These are phyloP conservation scores for Mesitornis unicolor DNA, from an alignment of 2,113 vertebrate genomes.

Conservation along the genomic window DNA sequence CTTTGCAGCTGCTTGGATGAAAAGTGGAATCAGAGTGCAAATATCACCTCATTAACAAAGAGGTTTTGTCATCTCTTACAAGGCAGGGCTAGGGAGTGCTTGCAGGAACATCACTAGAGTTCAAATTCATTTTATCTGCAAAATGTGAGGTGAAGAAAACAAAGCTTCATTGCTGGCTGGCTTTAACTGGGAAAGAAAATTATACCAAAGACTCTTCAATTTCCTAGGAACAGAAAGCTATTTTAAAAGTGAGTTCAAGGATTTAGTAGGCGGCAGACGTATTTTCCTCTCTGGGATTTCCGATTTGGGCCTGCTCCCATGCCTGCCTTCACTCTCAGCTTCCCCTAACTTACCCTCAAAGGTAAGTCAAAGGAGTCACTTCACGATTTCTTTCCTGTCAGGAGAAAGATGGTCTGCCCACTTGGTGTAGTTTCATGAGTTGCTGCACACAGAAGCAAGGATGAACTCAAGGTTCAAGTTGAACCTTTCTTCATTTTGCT, in stretches of 20 bases:
- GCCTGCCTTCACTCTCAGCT: not conserved
- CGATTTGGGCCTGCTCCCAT: not conserved
- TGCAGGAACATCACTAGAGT: not conserved
- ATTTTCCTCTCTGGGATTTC: not conserved
- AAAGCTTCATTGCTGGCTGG: not conserved
- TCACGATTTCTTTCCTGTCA: not conserved
- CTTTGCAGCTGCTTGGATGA: not conserved
- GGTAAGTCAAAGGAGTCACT: not conserved
- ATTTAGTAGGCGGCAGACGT: not conserved
- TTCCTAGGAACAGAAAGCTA: not conserved
- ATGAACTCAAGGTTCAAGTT: not conserved
- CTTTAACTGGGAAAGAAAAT: not conserved
- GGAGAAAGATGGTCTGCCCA: not conserved
- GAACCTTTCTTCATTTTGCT: not conserved
- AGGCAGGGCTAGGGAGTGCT: not conserved
- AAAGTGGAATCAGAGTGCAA: not conserved
- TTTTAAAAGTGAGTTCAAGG: not conserved
- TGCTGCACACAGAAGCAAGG: not conserved
- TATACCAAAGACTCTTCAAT: not conserved
- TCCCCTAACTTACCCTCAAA: not conserved
- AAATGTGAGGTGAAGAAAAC: not conserved
- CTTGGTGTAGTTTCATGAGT: not conserved
- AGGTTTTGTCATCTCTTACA: not conserved
- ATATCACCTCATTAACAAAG: conserved; percentile 19
- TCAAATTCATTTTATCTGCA: not conserved